Percentiles rank a stretch among this genome's conserved stretches.
Evolutionary conservation across 2,113 vertebrate species (phyloP).

Genomic region (Eudyptes chrysolophus): DNA sequence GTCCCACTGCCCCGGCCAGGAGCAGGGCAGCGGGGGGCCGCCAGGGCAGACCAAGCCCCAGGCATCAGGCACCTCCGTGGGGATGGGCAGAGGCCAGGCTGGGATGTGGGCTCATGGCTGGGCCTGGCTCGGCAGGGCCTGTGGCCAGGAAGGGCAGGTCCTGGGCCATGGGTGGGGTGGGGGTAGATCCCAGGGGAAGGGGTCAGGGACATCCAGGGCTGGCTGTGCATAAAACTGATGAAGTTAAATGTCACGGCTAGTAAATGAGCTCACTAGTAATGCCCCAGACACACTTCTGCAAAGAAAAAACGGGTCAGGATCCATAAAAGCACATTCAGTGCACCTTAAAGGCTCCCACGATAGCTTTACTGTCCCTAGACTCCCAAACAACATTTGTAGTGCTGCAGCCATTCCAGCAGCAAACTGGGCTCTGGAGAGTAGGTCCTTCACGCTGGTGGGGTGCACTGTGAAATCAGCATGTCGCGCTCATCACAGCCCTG

Average conservation of each 20-base stretch:
- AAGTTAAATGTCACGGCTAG: neutral
- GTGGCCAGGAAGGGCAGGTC: neutral
- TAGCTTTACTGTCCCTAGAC: neutral
- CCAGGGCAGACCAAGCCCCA: neutral
- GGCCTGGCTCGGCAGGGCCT: fast-evolving
- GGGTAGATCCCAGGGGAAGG: neutral
- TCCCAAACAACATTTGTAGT: neutral
- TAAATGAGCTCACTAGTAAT: neutral
- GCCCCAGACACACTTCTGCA: neutral
- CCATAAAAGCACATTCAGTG: neutral
- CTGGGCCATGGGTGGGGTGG: neutral
- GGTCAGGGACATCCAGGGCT: neutral
- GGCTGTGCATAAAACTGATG: neutral
- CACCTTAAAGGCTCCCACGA: neutral
- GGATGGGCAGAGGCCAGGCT: neutral
- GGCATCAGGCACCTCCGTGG: neutral
- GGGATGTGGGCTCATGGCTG: fast-evolving
- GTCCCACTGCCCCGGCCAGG: neutral
- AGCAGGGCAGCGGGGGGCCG: fast-evolving
- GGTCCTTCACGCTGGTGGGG: neutral
- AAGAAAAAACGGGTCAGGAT: neutral
- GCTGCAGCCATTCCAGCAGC: neutral
- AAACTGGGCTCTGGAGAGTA: neutral
- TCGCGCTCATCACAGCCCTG: neutral
- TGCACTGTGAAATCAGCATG: slow-evolving; percentile 33